These are phyloP conservation scores for Propithecus perrieri DNA, from an alignment of 2,797 vertebrate genomes.

Conservation along the genomic window DNA sequence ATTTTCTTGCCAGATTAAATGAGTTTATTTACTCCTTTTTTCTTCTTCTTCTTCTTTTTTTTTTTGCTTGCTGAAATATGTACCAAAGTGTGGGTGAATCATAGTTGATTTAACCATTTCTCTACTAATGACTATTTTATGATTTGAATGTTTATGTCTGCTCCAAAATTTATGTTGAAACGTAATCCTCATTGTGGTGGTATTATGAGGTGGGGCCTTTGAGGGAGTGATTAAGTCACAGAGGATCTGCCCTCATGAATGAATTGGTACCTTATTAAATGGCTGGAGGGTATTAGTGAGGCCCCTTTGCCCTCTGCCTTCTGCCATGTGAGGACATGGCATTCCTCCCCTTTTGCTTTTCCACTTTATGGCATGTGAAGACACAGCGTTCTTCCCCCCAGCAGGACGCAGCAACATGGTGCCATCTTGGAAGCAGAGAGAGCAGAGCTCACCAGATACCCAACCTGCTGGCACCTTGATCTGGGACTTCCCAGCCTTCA, in stretches of 20 bases:
- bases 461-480: not conserved
- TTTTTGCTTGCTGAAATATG: not conserved
- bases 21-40: not conserved
- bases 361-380: not conserved
- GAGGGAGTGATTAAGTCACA: not conserved
- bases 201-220: not conserved
- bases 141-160: not conserved
- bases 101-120: not conserved
- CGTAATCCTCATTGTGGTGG: not conserved
- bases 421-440: not conserved
- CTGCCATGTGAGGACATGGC: not conserved
- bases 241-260: not conserved
- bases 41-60: not conserved
- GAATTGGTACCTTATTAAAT: not conserved
- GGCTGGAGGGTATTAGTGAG: too few relatives aligned
- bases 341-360: not conserved
- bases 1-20: constrained; percentile 20
- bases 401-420: not conserved
- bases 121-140: not conserved
- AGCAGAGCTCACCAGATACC: not conserved
- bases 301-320: not conserved
- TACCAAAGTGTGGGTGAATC: not conserved
- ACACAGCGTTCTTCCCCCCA: not conserved
- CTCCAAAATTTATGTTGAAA: not conserved
- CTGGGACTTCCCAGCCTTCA: not conserved